phyloP scores from a whole-genome alignment of 2,113 vertebrate genomes.

The Parus major region DNA sequence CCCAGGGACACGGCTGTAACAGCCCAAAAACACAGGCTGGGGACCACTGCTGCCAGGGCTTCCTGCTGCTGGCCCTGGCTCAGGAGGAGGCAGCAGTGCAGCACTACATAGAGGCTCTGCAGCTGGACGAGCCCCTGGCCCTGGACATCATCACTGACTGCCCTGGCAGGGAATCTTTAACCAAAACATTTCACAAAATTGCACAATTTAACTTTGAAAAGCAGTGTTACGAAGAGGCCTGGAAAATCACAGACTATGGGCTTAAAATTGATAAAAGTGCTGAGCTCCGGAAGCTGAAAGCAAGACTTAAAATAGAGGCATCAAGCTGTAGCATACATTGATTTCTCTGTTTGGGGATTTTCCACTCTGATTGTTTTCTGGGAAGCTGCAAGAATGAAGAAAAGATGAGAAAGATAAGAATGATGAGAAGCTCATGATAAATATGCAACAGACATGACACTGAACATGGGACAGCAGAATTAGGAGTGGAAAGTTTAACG shows the following conservation, averaged over 20 bases:
- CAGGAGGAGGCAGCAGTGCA: constrained; percentile 75
- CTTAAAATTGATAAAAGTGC: constrained; percentile 74
- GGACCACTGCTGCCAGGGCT: constrained; percentile 83
- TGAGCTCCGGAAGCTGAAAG: constrained; percentile 83
- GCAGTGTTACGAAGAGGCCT: constrained; percentile 75
- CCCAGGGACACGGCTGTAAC: constrained; percentile 51
- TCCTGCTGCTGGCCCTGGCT: constrained; percentile 74
- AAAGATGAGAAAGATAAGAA: not conserved
- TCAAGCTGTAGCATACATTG: constrained; percentile 85
- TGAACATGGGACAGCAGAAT: not conserved
- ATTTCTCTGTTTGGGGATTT: not conserved
- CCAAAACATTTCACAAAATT: constrained; percentile 71
- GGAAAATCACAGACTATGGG: constrained; percentile 80
- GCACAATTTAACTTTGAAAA: constrained; percentile 76
- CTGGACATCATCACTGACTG: constrained; percentile 68
- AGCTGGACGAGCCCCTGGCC: constrained; percentile 72
- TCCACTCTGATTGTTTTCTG: not conserved
- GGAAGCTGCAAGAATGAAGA: not conserved
- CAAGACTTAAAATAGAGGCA: constrained; percentile 79
- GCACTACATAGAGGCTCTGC: constrained; percentile 82
- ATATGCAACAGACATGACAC: not conserved
- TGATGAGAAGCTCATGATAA: not conserved
- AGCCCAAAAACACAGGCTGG: constrained; percentile 58
- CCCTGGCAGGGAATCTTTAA: constrained; percentile 69
- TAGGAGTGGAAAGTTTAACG: not conserved